These are phyloP conservation scores for Spialia ferax DNA, from an alignment of 2,888 invertebrate species.

Conservation along the genomic window DNA sequence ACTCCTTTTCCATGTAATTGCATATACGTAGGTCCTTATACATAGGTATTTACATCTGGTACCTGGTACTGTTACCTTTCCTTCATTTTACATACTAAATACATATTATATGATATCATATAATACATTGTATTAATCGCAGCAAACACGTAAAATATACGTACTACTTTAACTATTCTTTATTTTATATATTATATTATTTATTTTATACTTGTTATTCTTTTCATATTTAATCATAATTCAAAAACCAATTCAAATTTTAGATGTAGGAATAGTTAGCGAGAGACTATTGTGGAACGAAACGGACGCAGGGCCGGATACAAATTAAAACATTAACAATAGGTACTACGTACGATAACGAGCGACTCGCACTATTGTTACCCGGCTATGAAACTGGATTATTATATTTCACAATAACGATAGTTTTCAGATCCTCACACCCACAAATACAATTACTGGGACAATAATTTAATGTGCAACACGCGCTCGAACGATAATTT, in stretches of 20 bases:
- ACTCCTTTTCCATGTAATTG: neutral
- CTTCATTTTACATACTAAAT: neutral
- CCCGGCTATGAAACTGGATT: slow-evolving; percentile 76
- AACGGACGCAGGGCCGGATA: slow-evolving; percentile 57
- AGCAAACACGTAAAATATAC: too few species aligned
- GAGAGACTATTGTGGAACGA: slow-evolving; percentile 36
- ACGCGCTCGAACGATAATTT: slow-evolving; percentile 38
- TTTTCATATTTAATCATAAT: neutral
- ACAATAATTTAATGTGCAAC: slow-evolving; percentile 58
- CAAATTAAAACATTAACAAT: slow-evolving; percentile 84
- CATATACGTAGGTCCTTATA: neutral
- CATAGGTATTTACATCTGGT: neutral
- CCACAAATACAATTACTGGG: slow-evolving; percentile 62
- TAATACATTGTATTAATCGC: too few species aligned
- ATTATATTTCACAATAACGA: slow-evolving; percentile 73
- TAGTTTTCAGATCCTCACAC: slow-evolving; percentile 55
- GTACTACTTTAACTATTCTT: too few species aligned
- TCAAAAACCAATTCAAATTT: slow-evolving; percentile 16
- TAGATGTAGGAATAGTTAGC: slow-evolving; percentile 12
- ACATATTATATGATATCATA: too few species aligned
- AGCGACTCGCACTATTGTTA: slow-evolving; percentile 76
- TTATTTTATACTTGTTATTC: too few species aligned
- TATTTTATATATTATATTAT: neutral
- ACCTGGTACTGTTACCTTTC: neutral
- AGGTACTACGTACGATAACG: slow-evolving; percentile 80